Base-by-base conservation (phyloP, 53 echinoderm and acorn worm species). In the Echinarachnius parma region DNA sequence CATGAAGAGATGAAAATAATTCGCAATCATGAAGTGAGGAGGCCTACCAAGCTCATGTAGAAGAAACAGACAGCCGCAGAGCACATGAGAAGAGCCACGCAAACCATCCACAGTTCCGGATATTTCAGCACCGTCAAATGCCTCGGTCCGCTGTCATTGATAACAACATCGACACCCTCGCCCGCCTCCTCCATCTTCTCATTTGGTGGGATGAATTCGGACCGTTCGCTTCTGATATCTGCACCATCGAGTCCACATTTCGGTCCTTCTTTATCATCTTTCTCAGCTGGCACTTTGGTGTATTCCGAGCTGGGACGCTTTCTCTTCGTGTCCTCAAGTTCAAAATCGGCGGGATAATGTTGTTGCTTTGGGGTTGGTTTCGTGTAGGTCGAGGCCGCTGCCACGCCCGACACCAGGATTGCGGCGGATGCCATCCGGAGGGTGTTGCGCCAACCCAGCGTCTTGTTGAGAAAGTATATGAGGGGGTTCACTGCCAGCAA, bases 11-110 rank as follows among this genome's bases (percentile, higher is more conserved):
- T n/a, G n/a, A n/a, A n/a, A n/a, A n/a, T n/a, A n/a, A 39, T 13
- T 39, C 13, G 7, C 42, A 39, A 39, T 39, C 42, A 39, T 7
- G 7, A 39, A 13, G 7, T 39, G 42, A 39, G n/a, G n/a, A 48
- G 37, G 48, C 82, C 78, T 59, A 87, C 87, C 78, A 87, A 78
- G 39, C 87, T 87, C 59, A 87, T 59, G 44, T 82, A 87, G 62
- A 82, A 87, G 75, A 87, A 87, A 16, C 75, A 81, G 56, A 87
- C 61, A 11, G 65, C 82, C 54, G 82, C 78, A 36, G 59, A 82
- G 44, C 79, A 82, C 8, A 50, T 66, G 11, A 82, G 54, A 28
- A 87, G 31, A 3, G 78, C 78, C 0, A 76, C 5, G 32, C 82
- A 72, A 1, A 82, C 21, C 33, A 87, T 32, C 82, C 87, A 87